Conservation (phyloP, 2,113 vertebrate genomes). For the Cnemophilus loriae region DNA sequence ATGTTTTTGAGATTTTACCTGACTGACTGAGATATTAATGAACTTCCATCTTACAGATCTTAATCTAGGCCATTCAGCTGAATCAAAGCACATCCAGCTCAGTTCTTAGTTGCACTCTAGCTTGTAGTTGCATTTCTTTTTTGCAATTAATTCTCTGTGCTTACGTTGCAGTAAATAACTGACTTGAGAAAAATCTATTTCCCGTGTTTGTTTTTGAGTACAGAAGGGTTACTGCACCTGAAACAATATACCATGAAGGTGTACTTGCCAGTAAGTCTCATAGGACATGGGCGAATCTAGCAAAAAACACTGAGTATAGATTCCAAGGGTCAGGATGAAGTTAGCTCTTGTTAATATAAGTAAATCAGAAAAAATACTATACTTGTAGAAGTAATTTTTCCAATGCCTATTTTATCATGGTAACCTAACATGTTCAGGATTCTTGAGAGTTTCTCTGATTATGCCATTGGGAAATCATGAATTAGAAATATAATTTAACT, state of each 20-base stretch:
- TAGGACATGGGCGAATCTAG: not conserved
- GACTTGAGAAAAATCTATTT: not conserved
- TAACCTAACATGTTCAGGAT: not conserved
- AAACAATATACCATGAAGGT: fast-evolving
- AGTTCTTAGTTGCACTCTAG: not conserved
- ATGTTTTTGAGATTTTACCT: not conserved
- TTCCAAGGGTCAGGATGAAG: not conserved
- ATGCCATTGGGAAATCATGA: not conserved
- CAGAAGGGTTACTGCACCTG: not conserved
- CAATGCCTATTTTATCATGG: not conserved
- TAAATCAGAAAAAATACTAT: not conserved
- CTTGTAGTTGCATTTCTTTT: too few relatives aligned
- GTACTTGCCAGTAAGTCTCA: not conserved
- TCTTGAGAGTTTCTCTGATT: not conserved
- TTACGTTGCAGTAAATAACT: not conserved
- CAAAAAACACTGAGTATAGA: not conserved
- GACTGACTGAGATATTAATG: not conserved
- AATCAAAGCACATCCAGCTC: not conserved
- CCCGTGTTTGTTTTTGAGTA: not conserved
- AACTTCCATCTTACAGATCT: not conserved
- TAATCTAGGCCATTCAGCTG: not conserved
- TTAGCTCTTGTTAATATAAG: not conserved
- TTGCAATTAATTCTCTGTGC: not conserved
- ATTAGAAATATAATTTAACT: not conserved
- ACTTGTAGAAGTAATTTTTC: not conserved